Base-by-base conservation (phyloP, 35 echinoderm and acorn worm genomes). In the Stichopus chloronotus region DNA sequence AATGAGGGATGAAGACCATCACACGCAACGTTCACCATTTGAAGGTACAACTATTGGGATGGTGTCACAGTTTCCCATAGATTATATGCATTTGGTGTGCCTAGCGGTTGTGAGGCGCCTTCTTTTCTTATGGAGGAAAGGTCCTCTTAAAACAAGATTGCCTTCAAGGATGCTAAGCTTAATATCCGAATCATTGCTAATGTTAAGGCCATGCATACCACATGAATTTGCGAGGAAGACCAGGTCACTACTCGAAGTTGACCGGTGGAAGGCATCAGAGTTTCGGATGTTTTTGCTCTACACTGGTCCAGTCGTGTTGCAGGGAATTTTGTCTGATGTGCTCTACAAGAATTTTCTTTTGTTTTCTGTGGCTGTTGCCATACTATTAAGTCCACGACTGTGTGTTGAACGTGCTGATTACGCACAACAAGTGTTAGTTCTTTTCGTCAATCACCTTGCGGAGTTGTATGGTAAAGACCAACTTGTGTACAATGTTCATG, bases 231-330 rank as follows among this genome's bases (percentile, higher is more conserved):
- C 87, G 6, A 76, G 93, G 23, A 96, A 96, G 56, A 58, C 83
- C 53, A 87, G 90, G 57, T 72, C 88, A 19, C 58, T 96, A 5
- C 1, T 20, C 11, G 95, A 96, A 22, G 4, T 96, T 5, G 89
- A 96, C 7, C 13, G 83, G 57, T 96, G 95, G 95, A 96, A 96
- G 24, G 95, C 93, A 2, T 92, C 95, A 57, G 95, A 96, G 78
- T 94, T 79, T 86, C 58, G 95, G n/a, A 68, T 17, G 4, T 96
- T 96, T 74, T 25, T 96, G 3, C 76, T 96, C 24, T 94, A 96
- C 60, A 69, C 83, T 17, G 95, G 93, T 71, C 93, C 93, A 53
- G 76, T 92, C 14, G 90, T 96, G 8, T 69, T 96, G 13, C 57
- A 68, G 14, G 90, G 78, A 52, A 89, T 56, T 8, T 53, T 96